Evolutionary conservation across 1,140 invertebrate species (phyloP).

Genomic region (Drosophila bipectinata): DNA sequence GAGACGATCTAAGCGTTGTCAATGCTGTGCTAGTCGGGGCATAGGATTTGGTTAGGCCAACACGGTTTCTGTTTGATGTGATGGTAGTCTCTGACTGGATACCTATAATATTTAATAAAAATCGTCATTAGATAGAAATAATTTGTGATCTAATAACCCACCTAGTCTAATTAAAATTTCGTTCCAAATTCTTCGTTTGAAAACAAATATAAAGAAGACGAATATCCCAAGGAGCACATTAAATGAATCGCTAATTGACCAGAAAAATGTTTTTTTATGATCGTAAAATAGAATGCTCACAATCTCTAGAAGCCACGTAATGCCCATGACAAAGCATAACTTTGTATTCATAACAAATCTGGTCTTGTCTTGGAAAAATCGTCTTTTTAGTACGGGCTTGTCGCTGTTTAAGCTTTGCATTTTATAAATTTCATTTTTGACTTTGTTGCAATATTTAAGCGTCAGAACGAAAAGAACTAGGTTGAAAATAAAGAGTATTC

Average conservation of each 20-base stretch:
- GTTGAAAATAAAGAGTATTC: constrained; percentile 87
- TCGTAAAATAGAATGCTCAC: constrained; percentile 85
- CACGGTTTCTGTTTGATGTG: constrained; percentile 18
- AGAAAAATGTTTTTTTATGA: constrained; percentile 84
- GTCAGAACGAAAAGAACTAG: constrained; percentile 88
- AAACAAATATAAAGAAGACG: constrained; percentile 88
- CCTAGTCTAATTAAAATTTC: constrained; percentile 85
- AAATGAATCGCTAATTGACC: constrained; percentile 86
- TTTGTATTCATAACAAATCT: constrained; percentile 89
- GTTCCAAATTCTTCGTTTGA: constrained; percentile 86
- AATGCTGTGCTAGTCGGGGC: constrained; percentile 29
- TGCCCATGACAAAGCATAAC: constrained; percentile 90
- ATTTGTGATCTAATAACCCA: constrained; percentile 43
- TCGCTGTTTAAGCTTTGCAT: constrained; percentile 86
- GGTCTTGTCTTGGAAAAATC: constrained; percentile 87
- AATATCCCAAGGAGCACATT: constrained; percentile 87
- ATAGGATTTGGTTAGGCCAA: constrained; percentile 21
- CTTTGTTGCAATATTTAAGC: constrained; percentile 87
- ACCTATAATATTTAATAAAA: constrained; percentile 3
- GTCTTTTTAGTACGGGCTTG: constrained; percentile 83
- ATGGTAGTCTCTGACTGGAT: constrained; percentile 15
- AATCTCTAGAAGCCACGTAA: constrained; percentile 89
- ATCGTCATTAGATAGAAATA: neutral
- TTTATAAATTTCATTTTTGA: constrained; percentile 88
- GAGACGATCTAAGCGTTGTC: constrained; percentile 16